Evolutionary conservation across 2,797 vertebrate genomes (phyloP), one percentile per base, ranked within the genome.

Genomic region (Lutjanus campechanus): DNA sequence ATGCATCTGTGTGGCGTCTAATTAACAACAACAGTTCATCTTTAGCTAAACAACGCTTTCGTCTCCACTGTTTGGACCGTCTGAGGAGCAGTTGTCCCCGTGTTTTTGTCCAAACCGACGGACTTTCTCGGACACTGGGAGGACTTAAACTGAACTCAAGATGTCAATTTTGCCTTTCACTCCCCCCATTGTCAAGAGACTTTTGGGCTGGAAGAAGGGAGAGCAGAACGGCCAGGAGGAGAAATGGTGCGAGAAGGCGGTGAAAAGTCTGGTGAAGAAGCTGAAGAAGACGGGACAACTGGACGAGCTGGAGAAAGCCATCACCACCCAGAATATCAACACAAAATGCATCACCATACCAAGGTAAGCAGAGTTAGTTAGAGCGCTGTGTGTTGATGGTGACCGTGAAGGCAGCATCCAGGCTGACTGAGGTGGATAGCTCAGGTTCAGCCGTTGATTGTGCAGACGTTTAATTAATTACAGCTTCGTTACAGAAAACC

Each of bases 111-210:
- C 49, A 68, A 83, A 84, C 67, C 69, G 56, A 66, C 85, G 73
- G 88, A 90, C 85, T 87, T 25, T 88, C 19, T 73, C 79, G 73
- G 29, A 74, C 76, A 80, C 77, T 81, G 86, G 85, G 79, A 80
- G 85, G 85, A 91, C 84, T 89, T 88, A 1, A 77, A 78, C 74
- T 79, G 76, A 90, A 90, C 88, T 90, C 85, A 91, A 93, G 66
- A 99, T 99, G 98, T 99, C 98, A 94, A 99, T 99, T 95, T 93
- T 99, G 95, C 98, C 98, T 70, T 99, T 99, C 94, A 99, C 98
- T 83, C 98, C 98, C 84, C 98, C 98, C 88, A 99, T 99, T 81
- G 98, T 99, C 75, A 99, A 99, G 91, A 95, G 98, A 85, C 97
- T 99, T 64, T 82, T 99, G 95, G 98, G 98, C 89, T 99, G 98